Conservation (phyloP, 2,888 invertebrate species). For the Eupithecia centaureata region DNA sequence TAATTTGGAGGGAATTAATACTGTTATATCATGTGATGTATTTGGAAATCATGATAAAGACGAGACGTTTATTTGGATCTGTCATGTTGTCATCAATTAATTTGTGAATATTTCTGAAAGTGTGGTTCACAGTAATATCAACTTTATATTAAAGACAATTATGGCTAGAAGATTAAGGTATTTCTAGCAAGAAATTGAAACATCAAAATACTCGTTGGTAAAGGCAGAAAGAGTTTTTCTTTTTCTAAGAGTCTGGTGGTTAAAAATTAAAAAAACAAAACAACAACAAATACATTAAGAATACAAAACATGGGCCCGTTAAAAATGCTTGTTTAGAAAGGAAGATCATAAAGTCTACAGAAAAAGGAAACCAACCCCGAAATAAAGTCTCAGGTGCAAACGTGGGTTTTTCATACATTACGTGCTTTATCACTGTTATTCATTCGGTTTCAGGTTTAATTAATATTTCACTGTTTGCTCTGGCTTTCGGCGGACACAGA, state of each 20-base stretch:
- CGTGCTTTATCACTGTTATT: slow-evolving; percentile 62
- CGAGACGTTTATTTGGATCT: too few relatives aligned
- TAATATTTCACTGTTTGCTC: slow-evolving; percentile 63
- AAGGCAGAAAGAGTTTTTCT: too few relatives aligned
- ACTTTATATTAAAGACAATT: too few relatives aligned
- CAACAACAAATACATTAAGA: too few relatives aligned
- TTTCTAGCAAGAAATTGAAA: not conserved
- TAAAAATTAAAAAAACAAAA: not conserved
- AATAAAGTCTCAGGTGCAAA: slow-evolving; percentile 21
- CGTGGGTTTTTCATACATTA: slow-evolving; percentile 50
- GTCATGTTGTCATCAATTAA: too few relatives aligned
- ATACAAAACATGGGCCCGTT: too few relatives aligned
- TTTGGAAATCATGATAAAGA: too few relatives aligned
- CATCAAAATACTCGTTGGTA: not conserved
- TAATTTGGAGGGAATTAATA: too few relatives aligned
- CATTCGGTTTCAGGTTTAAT: slow-evolving; percentile 57
- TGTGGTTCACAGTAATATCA: too few relatives aligned
- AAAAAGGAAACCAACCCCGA: not conserved
- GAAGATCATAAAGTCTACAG: not conserved
- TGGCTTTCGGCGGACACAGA: slow-evolving; percentile 53
- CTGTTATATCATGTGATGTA: too few relatives aligned
- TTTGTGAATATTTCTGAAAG: too few relatives aligned
- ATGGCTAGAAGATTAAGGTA: too few relatives aligned
- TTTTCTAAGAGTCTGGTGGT: not conserved
- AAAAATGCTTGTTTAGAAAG: not conserved